These are phyloP conservation scores for Cataglyphis rosenhaueri DNA, from an alignment of 2,888 invertebrate genomes.

Conservation along the genomic window DNA sequence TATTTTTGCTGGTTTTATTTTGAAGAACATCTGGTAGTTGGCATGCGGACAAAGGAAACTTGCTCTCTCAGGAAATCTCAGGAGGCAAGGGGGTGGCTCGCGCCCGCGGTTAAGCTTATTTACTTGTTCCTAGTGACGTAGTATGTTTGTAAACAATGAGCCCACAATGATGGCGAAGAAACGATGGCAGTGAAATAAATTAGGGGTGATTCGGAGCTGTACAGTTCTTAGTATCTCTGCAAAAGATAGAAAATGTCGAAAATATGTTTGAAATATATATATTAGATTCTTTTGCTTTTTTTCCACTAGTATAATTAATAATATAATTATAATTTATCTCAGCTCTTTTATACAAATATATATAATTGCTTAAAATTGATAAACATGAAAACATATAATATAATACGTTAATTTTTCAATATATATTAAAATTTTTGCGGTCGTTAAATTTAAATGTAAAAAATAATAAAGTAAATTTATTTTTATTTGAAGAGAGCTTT, in stretches of 20 bases:
- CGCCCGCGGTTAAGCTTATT: conserved; percentile 56
- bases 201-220: conserved; percentile 1
- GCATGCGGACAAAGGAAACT: conserved; percentile 78
- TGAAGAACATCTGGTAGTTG: conserved; percentile 80
- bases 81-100: conserved; percentile 68
- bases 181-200: conserved; percentile 46
- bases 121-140: conserved; percentile 71
- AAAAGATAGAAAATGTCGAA: neutral
- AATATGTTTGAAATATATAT: neutral
- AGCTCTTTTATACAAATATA: neutral
- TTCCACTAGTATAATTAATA: neutral
- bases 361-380: neutral
- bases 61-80: conserved; percentile 71
- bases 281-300: neutral
- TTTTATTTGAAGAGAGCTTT: neutral
- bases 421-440: neutral
- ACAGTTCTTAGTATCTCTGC: conserved; percentile 5
- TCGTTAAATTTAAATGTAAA: neutral
- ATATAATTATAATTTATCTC: neutral
- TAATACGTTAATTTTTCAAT: neutral
- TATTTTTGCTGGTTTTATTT: conserved; percentile 78
- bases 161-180: conserved; percentile 36
- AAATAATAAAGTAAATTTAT: neutral
- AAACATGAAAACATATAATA: neutral
- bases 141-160: conserved; percentile 74